These are phyloP conservation scores for Naso thynnoides DNA, from an alignment of 2,797 vertebrate species.

Conservation along the genomic window DNA sequence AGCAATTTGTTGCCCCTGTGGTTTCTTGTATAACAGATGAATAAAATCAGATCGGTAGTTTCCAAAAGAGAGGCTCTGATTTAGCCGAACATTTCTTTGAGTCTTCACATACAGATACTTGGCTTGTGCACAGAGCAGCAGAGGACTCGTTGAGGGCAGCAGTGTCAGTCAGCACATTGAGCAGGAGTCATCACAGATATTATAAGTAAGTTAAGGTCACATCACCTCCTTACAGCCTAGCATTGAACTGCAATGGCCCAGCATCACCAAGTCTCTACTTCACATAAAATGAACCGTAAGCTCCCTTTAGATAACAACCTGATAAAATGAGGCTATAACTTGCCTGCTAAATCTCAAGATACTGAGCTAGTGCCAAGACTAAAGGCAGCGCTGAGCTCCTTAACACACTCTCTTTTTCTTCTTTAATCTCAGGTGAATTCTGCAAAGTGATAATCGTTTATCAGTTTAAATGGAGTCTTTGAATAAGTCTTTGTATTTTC, in stretches of 20 bases:
- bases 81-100: not conserved
- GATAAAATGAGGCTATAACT: constrained; percentile 44
- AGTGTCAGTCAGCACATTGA: not conserved
- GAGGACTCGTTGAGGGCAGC: constrained; percentile 8
- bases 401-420: constrained; percentile 3
- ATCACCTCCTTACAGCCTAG: constrained; percentile 19
- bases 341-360: constrained; percentile 17
- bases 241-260: constrained; percentile 13
- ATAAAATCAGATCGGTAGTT: constrained; percentile 14
- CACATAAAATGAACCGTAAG: constrained; percentile 32
- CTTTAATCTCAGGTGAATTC: not conserved
- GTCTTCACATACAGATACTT: not conserved
- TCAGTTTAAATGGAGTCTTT: constrained; percentile 15
- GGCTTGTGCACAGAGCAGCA: constrained; percentile 15
- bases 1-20: constrained; percentile 12
- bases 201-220: constrained; percentile 32
- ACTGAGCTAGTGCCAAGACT: not conserved
- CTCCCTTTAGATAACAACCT: constrained; percentile 35
- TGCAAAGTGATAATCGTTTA: not conserved
- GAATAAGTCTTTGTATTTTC: constrained; percentile 30
- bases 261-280: constrained; percentile 20
- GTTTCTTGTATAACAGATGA: not conserved
- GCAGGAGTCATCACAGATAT: constrained; percentile 4
- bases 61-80: constrained; percentile 5
- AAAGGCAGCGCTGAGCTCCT: constrained; percentile 8